Evolutionary conservation across 2,113 vertebrate genomes (phyloP), one percentile per base, ranked within the genome.

Genomic region (Panurus biarmicus): DNA sequence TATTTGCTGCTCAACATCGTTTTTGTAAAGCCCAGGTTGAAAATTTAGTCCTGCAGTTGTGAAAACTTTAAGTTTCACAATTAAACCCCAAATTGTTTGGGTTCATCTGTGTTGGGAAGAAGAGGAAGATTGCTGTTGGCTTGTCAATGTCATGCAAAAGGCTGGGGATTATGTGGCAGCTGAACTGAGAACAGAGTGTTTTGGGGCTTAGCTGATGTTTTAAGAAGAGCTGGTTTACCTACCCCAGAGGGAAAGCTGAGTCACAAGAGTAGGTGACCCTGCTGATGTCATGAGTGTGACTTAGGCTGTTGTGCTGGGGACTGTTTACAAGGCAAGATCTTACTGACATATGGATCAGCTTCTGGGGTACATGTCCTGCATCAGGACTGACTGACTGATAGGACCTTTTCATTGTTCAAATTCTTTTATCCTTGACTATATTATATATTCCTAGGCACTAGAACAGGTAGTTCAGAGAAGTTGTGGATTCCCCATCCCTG

Each of bases 1-100:
- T 48, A 1, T 3, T 64, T 67, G 22, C 53, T 8, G 0, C 61
- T 64, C 70, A 7, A 1, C 13, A 1, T 45, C 40, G 22, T 64
- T 80, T 62, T 69, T 65, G 17, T 56, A 23, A 84, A 80, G 33
- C 62, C 33, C 47, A 14, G 20, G 31, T 40, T 48, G 70, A 64
- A 82, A 18, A 29, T 60, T 75, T 33, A 0, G 0, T 24, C 65
- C 35, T 25, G 60, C 2, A 2, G 18, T 56, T 65, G 40, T 33
- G 58, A 3, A 7, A 60, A 64, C 56, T 54, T 17, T 5, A 44
- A 8, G 21, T 80, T 77, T 56, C 1, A 4, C n/a, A 6, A 5
- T 35, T 85, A 44, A 36, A 64, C 17, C 7, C 7, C 19, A 5
- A 26, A 11, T 33, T 40, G 14, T 45, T 78, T 29, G 1, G 6